Conservation (phyloP, 2,113 vertebrate genomes). For the Trematocara marginatum region DNA sequence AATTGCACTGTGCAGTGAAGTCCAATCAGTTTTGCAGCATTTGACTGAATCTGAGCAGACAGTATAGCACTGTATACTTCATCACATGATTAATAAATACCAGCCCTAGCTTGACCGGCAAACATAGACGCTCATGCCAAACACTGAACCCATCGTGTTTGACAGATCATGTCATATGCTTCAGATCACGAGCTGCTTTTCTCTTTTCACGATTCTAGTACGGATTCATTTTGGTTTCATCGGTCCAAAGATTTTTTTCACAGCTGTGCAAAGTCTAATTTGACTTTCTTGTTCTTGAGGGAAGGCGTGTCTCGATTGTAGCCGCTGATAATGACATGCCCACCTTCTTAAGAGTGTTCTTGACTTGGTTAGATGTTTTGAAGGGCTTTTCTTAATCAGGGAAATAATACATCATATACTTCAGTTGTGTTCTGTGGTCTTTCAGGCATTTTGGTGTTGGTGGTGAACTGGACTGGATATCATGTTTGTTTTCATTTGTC, state of each 20-base stretch:
- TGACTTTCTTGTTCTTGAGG: neutral
- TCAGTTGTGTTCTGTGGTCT: neutral
- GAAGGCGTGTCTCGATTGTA: neutral
- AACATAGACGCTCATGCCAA: neutral
- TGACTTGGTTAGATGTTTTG: neutral
- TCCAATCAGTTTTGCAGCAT: neutral
- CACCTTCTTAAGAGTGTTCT: neutral
- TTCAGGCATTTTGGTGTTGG: neutral
- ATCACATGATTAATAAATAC: neutral
- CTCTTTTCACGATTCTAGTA: neutral
- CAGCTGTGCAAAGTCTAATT: neutral
- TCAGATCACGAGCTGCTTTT: neutral
- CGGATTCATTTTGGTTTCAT: neutral
- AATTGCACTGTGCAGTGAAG: neutral
- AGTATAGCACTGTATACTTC: neutral
- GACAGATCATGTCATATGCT: neutral
- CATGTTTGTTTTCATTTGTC: neutral
- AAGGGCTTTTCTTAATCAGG: neutral
- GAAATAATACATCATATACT: neutral
- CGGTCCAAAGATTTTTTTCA: neutral
- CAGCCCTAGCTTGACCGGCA: neutral
- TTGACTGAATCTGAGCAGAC: neutral
- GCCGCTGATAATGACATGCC: neutral
- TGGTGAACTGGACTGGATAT: neutral
- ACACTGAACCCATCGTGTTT: neutral